Percentiles rank a stretch among this genome's conserved stretches.
Evolutionary conservation across 2,797 vertebrate genomes (phyloP).

Genomic region (Clarias pachynema): DNA sequence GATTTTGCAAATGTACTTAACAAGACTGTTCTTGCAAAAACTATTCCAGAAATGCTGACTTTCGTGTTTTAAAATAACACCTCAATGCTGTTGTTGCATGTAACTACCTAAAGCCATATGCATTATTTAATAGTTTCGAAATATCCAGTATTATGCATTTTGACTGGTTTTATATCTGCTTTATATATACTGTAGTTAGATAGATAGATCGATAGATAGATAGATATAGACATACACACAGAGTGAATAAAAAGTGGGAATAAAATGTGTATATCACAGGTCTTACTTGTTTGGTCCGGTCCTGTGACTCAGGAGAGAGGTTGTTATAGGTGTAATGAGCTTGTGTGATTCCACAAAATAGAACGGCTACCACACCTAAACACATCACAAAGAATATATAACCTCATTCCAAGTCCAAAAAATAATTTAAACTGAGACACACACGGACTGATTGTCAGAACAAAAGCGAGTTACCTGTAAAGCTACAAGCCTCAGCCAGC

Average conservation of each 20-base stretch:
- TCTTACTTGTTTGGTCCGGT: constrained; percentile 93
- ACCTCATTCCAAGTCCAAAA: neutral
- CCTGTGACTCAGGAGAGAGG: constrained; percentile 92
- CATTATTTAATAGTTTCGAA: too few species aligned
- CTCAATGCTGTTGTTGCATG: too few species aligned
- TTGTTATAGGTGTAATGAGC: constrained; percentile 98
- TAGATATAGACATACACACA: too few species aligned
- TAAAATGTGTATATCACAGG: neutral
- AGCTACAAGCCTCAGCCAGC: constrained; percentile 93
- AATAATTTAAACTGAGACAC: neutral
- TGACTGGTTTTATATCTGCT: too few species aligned
- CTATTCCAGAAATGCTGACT: too few species aligned
- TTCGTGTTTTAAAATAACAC: too few species aligned
- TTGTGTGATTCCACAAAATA: constrained; percentile 97
- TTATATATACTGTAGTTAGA: too few species aligned
- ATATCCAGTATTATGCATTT: too few species aligned
- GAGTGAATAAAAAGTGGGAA: neutral
- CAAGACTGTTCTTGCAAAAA: too few species aligned
- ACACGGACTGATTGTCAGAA: neutral
- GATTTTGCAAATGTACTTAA: too few species aligned
- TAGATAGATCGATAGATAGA: too few species aligned
- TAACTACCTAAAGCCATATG: too few species aligned
- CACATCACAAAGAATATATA: constrained; percentile 25
- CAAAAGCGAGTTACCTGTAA: constrained; percentile 82
- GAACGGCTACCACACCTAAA: constrained; percentile 92